These are phyloP conservation scores for Corvus moneduloides DNA, from an alignment of 2,113 vertebrate species.

Conservation along the genomic window DNA sequence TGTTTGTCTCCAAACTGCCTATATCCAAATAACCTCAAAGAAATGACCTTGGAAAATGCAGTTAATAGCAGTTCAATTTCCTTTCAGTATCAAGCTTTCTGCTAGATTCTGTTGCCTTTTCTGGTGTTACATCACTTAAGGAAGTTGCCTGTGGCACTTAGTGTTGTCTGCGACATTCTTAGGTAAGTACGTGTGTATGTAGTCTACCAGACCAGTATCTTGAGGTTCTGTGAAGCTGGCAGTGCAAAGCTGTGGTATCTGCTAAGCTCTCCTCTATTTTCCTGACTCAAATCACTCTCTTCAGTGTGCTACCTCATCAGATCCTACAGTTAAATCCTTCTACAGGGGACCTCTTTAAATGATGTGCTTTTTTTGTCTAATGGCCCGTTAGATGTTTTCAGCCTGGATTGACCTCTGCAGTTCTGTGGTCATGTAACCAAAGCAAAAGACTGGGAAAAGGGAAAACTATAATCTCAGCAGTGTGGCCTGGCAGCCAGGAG, in stretches of 20 bases:
- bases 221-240: not conserved
- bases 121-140: not conserved
- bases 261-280: not conserved
- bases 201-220: not conserved
- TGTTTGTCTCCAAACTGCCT: not conserved
- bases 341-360: not conserved
- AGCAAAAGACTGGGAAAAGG: not conserved
- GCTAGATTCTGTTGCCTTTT: not conserved
- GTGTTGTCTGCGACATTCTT: not conserved
- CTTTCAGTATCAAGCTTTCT: not conserved
- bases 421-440: not conserved
- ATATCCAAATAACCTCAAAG: not conserved
- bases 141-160: not conserved
- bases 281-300: not conserved
- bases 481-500: not conserved
- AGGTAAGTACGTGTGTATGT: fast-evolving
- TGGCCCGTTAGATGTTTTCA: not conserved
- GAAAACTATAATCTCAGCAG: not conserved
- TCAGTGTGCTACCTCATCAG: not conserved
- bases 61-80: not conserved
- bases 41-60: not conserved
- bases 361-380: not conserved
- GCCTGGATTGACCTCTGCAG: not conserved
- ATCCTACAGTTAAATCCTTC: not conserved
- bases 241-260: not conserved